A percentile compares a stretch with the other conserved stretches of the same genome.
These are phyloP conservation scores for Lacerta bilineata DNA, from an alignment of 2,797 vertebrate species.

Conservation along the genomic window DNA sequence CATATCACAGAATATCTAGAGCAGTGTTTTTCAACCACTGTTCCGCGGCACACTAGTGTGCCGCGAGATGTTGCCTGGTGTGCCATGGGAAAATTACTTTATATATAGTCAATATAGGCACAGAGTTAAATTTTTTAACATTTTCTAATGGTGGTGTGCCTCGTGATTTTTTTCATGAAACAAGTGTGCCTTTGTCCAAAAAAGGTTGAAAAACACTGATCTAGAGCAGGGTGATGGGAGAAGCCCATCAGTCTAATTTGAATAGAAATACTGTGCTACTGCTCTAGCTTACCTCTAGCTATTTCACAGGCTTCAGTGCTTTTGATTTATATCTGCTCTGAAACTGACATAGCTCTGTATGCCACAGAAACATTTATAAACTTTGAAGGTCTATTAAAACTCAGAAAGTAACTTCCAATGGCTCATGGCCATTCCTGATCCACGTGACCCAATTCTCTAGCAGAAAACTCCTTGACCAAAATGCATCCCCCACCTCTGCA, in stretches of 20 bases:
- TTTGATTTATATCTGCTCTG: slow-evolving; percentile 5
- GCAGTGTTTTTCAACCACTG: background rate
- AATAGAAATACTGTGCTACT: background rate
- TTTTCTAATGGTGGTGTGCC: too few relatives aligned
- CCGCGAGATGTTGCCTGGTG: too few relatives aligned
- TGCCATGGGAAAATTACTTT: too few relatives aligned
- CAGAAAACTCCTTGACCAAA: background rate
- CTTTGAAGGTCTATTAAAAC: slow-evolving; percentile 9
- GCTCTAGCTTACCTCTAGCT: slow-evolving; percentile 22
- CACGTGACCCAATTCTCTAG: slow-evolving; percentile 5
- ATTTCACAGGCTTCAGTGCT: background rate
- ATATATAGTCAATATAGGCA: too few relatives aligned
- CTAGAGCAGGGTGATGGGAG: background rate
- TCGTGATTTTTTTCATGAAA: too few relatives aligned
- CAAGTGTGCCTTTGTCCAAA: too few relatives aligned
- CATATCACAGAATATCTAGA: background rate
- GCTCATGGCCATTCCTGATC: background rate
- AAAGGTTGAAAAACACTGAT: too few relatives aligned
- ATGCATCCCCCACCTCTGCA: background rate
- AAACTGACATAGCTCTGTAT: slow-evolving; percentile 1
- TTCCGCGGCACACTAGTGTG: too few relatives aligned
- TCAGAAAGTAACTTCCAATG: background rate
- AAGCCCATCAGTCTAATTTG: background rate
- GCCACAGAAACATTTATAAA: background rate
- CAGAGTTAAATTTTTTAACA: too few relatives aligned